Base-by-base conservation (phyloP, 2,797 vertebrate species). In the Intellagama lesueurii region DNA sequence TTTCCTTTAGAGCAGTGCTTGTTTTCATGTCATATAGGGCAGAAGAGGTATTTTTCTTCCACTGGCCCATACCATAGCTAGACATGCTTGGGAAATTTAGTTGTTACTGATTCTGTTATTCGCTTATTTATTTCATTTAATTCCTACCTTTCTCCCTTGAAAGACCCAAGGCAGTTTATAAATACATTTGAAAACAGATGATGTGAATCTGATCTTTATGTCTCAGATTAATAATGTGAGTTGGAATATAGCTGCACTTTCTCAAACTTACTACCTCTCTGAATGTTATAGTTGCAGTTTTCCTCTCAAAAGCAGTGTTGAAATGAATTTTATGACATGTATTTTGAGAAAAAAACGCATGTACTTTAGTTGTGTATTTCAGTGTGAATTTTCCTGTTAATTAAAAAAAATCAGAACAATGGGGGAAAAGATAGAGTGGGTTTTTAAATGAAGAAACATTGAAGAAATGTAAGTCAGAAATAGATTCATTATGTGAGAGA, bases 31-130 rank as follows among this genome's bases (percentile, higher is more conserved):
- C 44, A 30, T 0, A 14, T 24, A 0, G 7, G 72, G 76, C 49
- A 84, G 64, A 87, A 89, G 70, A 66, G 69, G 75, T 12, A 28
- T 88, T 87, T 89, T 68, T 9, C 32, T 78, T 70, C 32, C 77
- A n/a, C 30, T 83, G n/a, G 64, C 40, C 89, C 35, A 3, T 79
- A 83, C 80, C 73, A 88, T 79, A 92, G 22, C 40, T 52, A 56
- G 77, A 24, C 26, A 64, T 76, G 32, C 35, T 30, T 19, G n/a
- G 70, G 30, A 19, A 30, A 83, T n/a, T 70, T 49, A 4, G n/a
- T 49, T 47, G 69, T 83, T 70, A 24, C 26, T 22, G 56, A 75
- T 35, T 56, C 70, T 49, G n/a, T 32, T 75, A 60, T n/a, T 81
- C 16, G 19, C 19, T 22, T 64, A 64, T 14, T 22, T 64, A 64